A percentile compares a stretch with the other conserved stretches of the same genome.
These are phyloP conservation scores for Callipepla squamata DNA, from an alignment of 2,113 vertebrate genomes.

Conservation along the genomic window DNA sequence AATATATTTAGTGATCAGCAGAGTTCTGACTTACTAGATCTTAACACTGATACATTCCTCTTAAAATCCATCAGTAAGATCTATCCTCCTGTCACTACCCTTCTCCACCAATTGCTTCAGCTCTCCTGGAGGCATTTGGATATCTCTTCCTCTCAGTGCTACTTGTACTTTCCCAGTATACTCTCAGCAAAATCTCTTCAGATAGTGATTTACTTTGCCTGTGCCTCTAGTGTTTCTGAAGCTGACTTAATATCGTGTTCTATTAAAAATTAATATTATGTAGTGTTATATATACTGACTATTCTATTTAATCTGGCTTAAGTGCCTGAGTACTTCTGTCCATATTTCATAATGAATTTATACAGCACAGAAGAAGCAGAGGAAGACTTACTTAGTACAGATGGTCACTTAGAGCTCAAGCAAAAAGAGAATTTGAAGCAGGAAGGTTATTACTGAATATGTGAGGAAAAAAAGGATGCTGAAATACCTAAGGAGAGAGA, in stretches of 20 bases:
- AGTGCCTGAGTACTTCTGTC: background rate
- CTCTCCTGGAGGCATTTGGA: background rate
- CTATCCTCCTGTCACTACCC: background rate
- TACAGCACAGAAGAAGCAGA: background rate
- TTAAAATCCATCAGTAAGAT: background rate
- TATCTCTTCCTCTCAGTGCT: background rate
- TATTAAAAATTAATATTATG: background rate
- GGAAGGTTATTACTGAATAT: background rate
- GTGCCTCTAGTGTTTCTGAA: background rate
- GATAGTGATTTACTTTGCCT: background rate
- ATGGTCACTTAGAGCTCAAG: background rate
- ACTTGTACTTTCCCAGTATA: background rate
- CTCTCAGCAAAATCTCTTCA: background rate
- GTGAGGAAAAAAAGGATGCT: background rate
- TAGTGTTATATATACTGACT: background rate
- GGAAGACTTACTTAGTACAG: background rate
- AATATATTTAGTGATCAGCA: background rate
- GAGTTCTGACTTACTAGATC: background rate
- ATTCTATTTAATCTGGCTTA: accelerated
- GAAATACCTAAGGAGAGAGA: background rate
- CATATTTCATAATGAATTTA: background rate
- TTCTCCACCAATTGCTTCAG: background rate
- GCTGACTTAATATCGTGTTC: background rate
- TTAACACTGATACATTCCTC: background rate
- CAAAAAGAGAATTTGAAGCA: background rate